Evolutionary conservation across 2,113 vertebrate species (phyloP).

Genomic region (Ophthalmolycus amberensis): DNA sequence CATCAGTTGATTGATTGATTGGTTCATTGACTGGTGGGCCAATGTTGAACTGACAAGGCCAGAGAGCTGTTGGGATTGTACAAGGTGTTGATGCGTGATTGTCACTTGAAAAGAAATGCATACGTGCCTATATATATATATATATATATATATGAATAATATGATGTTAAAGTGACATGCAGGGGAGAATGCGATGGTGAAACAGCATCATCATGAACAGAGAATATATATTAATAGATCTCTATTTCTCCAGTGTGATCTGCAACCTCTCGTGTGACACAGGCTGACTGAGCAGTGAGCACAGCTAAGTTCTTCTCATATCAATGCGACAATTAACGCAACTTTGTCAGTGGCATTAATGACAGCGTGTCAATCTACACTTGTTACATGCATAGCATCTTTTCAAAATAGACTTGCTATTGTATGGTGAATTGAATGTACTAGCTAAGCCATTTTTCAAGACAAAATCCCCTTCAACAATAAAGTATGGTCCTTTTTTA

Average conservation of each 20-base stretch:
- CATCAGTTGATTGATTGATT: conserved; percentile 35
- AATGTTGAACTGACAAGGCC: conserved; percentile 27
- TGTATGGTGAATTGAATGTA: neutral
- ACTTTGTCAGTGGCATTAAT: too few species aligned
- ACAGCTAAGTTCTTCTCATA: too few species aligned
- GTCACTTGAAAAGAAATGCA: neutral
- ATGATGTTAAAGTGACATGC: conserved; percentile 2
- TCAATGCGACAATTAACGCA: too few species aligned
- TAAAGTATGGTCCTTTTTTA: neutral
- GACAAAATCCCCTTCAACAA: neutral
- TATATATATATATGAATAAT: too few species aligned
- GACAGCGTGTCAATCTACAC: too few species aligned
- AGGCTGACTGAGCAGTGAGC: too few species aligned
- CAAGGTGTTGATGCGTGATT: conserved; percentile 1
- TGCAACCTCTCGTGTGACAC: too few species aligned
- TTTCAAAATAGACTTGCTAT: neutral
- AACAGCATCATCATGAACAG: neutral
- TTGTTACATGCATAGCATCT: too few species aligned
- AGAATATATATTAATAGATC: too few species aligned
- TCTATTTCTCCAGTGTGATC: too few species aligned
- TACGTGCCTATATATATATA: neutral
- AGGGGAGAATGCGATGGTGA: too few species aligned
- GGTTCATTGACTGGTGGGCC: conserved; percentile 25
- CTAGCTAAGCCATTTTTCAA: neutral
- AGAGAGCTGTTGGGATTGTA: conserved; percentile 1